A percentile compares a stretch with the other conserved stretches of the same genome.
phyloP scores from a whole-genome alignment of 2,797 vertebrate genomes.

The Pagetopsis macropterus region DNA sequence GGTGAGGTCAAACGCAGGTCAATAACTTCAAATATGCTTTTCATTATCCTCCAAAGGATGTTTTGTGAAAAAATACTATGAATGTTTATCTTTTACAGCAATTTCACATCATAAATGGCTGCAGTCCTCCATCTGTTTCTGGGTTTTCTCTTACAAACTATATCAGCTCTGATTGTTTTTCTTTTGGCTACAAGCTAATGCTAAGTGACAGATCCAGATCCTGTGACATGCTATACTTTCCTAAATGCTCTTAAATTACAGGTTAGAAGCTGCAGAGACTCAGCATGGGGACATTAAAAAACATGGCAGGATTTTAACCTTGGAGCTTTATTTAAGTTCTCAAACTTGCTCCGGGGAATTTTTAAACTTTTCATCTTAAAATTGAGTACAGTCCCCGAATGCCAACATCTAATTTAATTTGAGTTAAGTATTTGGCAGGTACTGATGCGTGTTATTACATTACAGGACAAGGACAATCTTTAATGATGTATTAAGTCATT shows the following conservation, averaged over 20 bases:
- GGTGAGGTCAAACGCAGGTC: constrained; percentile 13
- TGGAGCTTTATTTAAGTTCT: constrained; percentile 53
- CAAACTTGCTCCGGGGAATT: constrained; percentile 38
- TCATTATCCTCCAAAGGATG: neutral
- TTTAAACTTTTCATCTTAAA: constrained; percentile 56
- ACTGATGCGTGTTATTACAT: constrained; percentile 69
- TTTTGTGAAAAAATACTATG: neutral
- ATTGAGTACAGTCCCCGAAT: constrained; percentile 26
- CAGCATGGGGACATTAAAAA: constrained; percentile 8
- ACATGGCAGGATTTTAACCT: constrained; percentile 36
- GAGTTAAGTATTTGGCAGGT: constrained; percentile 59
- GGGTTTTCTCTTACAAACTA: constrained; percentile 26
- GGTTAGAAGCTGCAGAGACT: constrained; percentile 10
- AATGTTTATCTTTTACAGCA: neutral
- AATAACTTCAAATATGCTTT: constrained; percentile 1
- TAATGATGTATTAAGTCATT: constrained; percentile 54
- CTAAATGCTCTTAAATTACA: constrained; percentile 44
- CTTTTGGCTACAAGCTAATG: constrained; percentile 6
- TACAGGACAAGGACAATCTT: constrained; percentile 54
- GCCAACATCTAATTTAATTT: constrained; percentile 55
- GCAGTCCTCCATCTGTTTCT: constrained; percentile 30
- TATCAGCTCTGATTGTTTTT: constrained; percentile 45
- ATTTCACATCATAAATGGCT: neutral
- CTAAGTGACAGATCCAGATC: constrained; percentile 32
- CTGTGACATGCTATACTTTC: constrained; percentile 10